Evolutionary conservation across 2,797 vertebrate species (phyloP), one percentile per base, ranked within the genome.

Genomic region (Peromyscus attwateri): DNA sequence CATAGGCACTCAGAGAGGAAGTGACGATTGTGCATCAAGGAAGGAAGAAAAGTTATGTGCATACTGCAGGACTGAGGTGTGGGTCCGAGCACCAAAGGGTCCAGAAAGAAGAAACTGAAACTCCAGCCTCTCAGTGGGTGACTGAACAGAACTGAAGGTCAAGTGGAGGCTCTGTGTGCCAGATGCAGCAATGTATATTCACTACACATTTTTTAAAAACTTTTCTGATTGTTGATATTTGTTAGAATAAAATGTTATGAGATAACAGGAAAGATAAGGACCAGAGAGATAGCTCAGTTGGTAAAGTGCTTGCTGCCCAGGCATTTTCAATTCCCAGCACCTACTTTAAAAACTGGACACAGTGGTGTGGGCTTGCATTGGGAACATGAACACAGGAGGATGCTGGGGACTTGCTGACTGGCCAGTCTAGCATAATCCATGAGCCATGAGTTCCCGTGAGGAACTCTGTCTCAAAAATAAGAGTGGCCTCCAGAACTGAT

Each of bases 211-310:
- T 52, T 11, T 17, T 17, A 4, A 55, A 55, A 46, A 43, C 46
- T 31, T 85, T 88, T 88, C 81, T 91, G 34, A 88, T 70, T 85
- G 62, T n/a, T 62, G 52, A 52, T 92, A 94, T n/a, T n/a, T 66
- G 29, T 94, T 46, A 82, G 40, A 73, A 92, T 68, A 88, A 89
- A 83, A 83, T 37, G 31, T 83, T 57, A n/a, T n/a, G n/a, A 92
- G 57, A 60, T 64, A 21, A 92, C 92, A 37, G 77, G 23, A 80
- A 87, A 95, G 92, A 83, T 46, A 23, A 17, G 40, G 11, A 12
- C 3, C 37, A 43, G 52, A 7, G 17, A 75, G 70, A 75, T 14
- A 43, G 16, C 37, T 14, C 49, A 31, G 37, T 34, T 43, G 70
- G 25, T 43, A 31, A 88, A 60, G 27, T 43, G 27, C n/a, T n/a